Evolutionary conservation across 2,888 invertebrate genomes (phyloP).

Genomic region (Papilio gigon): DNA sequence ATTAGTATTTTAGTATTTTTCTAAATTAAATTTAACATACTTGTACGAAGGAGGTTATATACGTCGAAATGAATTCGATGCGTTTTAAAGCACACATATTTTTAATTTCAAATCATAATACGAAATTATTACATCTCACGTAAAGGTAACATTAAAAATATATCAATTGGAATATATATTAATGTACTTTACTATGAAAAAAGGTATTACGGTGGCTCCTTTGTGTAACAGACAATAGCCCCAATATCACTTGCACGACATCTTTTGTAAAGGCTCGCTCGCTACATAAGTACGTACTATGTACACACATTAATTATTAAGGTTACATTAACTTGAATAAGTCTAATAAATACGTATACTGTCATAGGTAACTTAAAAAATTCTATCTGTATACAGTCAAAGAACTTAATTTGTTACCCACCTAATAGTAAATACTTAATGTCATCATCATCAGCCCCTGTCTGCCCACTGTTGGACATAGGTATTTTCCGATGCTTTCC

Average conservation of each 20-base stretch:
- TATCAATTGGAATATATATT: background rate
- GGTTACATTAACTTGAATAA: background rate
- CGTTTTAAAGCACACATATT: too few relatives aligned
- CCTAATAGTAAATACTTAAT: background rate
- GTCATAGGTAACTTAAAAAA: background rate
- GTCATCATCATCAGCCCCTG: too few relatives aligned
- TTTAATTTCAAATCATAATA: background rate
- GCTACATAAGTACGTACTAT: background rate
- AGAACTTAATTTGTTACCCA: background rate
- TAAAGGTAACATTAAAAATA: background rate
- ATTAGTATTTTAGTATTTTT: too few relatives aligned
- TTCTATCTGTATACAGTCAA: background rate
- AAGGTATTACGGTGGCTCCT: background rate
- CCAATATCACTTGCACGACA: slow-evolving; percentile 13
- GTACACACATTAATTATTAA: slow-evolving; percentile 5
- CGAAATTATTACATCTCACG: background rate
- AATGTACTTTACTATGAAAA: background rate
- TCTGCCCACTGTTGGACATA: too few relatives aligned
- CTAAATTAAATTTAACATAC: too few relatives aligned
- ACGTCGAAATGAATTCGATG: too few relatives aligned
- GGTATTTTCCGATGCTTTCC: too few relatives aligned
- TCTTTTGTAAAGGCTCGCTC: background rate
- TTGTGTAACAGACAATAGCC: slow-evolving; percentile 6
- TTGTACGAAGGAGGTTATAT: too few relatives aligned
- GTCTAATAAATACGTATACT: background rate